Base-by-base conservation (phyloP, 1,140 invertebrate genomes). In the Araneus ventricosus region DNA sequence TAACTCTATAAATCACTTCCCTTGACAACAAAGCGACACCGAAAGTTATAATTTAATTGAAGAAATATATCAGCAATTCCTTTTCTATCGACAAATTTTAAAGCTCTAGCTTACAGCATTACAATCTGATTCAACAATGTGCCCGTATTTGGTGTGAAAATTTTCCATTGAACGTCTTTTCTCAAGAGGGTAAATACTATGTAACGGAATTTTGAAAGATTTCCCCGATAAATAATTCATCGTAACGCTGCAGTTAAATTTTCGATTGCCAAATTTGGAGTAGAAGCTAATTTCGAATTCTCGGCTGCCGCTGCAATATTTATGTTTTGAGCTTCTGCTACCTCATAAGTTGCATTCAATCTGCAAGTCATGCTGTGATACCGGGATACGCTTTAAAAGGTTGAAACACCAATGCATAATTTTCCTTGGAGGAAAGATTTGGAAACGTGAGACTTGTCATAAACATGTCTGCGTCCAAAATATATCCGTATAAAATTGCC, bases 201-300 rank as follows among this genome's bases (percentile, higher is more conserved):
- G 14, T 70, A 70, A 34, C 67, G 14, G 8, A 82, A 70, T 27
- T 14, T 17, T 34, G 6, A 27, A 27, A 7, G 14, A 30, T n/a
- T 37, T 79, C 20, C 22, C 37, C 37, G 17, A 2, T 82, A 37
- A 82, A 82, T 82, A 82, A 82, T 82, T 82, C 79, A 82, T 82
- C 24, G 7, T 17, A 0, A 70, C 14, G 7, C 67, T 10, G 67
- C 5, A 82, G 79, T 82, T 82, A 82, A 82, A 82, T 45, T 82
- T 82, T 45, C 37, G 79, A 41, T 41, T 82, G 79, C 79, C 22
- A 4, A 41, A 37, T 45, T 39, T 6, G 79, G 22, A 2, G 39
- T 3, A 5, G 24, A 45, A 82, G 17, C 41, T 4, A 45, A 82
- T 82, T 82, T 39, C 22, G 37, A 27, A 82, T 82, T 82, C 79